These are phyloP conservation scores for Camponotus pennsylvanicus DNA, from an alignment of 1,140 invertebrate species.

Conservation along the genomic window DNA sequence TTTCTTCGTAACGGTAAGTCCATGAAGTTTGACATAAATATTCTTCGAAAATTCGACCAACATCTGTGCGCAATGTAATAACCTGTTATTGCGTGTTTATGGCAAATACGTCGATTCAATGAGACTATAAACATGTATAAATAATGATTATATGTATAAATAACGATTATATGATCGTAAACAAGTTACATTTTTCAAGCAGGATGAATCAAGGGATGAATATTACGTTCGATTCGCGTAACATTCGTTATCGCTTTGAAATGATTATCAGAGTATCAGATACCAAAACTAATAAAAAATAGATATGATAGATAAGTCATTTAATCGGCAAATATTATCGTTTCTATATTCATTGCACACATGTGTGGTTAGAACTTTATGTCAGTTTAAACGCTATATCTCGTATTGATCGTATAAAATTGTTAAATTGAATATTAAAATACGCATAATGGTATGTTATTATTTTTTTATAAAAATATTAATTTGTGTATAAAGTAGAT, in stretches of 20 bases:
- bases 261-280: background rate
- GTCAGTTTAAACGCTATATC: background rate
- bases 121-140: background rate
- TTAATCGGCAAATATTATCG: background rate
- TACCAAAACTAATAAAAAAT: background rate
- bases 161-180: constrained; percentile 24
- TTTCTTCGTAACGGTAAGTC: constrained; percentile 39
- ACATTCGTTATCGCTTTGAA: background rate
- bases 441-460: too few species aligned
- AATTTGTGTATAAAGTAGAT: background rate
- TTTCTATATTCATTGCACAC: background rate
- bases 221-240: background rate
- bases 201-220: too few species aligned
- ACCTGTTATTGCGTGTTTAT: background rate
- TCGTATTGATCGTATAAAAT: background rate
- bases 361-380: background rate
- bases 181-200: constrained; percentile 16
- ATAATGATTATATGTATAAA: constrained; percentile 17
- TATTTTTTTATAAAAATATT: too few species aligned
- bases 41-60: background rate
- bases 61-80: background rate
- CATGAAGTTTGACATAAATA: background rate
- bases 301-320: background rate
- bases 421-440: too few species aligned
- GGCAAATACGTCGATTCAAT: background rate